A percentile compares a stretch with the other conserved stretches of the same genome.
Evolutionary conservation across 2,797 vertebrate genomes (phyloP).

Genomic region (Neopelma chrysocephalum): DNA sequence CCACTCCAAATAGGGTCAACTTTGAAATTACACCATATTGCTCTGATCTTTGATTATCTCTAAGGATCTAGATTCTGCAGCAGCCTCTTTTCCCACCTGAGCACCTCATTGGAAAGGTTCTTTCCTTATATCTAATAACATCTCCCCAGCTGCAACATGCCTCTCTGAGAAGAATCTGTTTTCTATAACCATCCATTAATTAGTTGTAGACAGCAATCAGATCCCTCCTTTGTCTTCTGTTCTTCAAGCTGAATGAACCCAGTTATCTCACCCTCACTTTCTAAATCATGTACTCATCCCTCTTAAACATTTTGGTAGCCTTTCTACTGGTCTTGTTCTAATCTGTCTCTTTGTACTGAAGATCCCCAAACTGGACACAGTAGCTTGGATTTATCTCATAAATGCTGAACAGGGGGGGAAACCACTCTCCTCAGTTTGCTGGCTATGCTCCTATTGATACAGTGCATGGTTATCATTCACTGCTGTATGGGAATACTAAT

Average conservation of each 20-base stretch:
- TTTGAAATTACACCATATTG: neutral
- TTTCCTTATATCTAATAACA: neutral
- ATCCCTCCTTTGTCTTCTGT: neutral
- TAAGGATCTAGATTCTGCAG: neutral
- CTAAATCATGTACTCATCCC: neutral
- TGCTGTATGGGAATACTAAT: neutral
- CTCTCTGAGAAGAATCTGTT: neutral
- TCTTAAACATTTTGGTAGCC: neutral
- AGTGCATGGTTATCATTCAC: rapidly evolving
- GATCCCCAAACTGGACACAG: neutral
- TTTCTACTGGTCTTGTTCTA: neutral
- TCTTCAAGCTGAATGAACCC: neutral
- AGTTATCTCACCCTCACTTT: neutral
- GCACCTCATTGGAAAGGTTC: neutral
- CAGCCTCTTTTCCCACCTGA: neutral
- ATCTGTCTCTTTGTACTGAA: neutral
- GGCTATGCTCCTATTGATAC: neutral
- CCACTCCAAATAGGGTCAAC: neutral
- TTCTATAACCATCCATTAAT: neutral
- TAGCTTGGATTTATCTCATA: neutral
- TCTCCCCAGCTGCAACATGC: neutral
- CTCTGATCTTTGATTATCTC: neutral
- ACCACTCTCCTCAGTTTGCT: neutral
- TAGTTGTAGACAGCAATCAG: neutral
- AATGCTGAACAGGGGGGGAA: neutral